Evolutionary conservation across 2,797 vertebrate genomes (phyloP).

Genomic region (Acridotheres tristis): DNA sequence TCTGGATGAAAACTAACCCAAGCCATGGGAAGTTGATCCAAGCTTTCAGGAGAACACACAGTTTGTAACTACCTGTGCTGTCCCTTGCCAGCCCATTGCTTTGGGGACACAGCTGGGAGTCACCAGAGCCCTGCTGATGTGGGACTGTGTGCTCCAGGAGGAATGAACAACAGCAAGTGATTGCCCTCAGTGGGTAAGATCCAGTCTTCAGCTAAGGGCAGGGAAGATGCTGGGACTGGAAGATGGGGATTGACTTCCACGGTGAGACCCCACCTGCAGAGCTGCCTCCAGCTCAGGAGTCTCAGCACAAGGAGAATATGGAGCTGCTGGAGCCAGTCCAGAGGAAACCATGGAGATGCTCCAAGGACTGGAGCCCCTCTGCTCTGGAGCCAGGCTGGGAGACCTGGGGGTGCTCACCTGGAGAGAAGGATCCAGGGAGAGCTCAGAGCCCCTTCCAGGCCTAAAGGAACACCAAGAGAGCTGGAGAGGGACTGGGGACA

Average conservation of each 20-base stretch:
- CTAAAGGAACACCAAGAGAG: not conserved
- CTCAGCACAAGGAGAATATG: not conserved
- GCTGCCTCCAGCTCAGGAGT: not conserved
- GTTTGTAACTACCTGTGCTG: not conserved
- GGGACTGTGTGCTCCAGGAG: not conserved
- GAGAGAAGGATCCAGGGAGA: not conserved
- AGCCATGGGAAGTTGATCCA: fast-evolving
- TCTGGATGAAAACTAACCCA: not conserved
- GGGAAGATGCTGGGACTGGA: not conserved
- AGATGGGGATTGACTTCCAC: not conserved
- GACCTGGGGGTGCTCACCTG: not conserved
- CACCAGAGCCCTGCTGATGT: not conserved
- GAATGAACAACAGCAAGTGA: not conserved
- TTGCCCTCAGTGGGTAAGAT: not conserved
- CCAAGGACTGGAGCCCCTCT: not conserved
- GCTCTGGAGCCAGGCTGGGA: not conserved
- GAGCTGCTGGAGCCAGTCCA: not conserved
- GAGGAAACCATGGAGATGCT: fast-evolving
- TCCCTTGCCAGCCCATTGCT: not conserved
- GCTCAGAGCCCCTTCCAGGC: fast-evolving
- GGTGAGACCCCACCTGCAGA: not conserved
- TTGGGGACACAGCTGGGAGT: not conserved
- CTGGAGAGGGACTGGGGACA: not conserved
- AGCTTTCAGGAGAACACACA: not conserved
- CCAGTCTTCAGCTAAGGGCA: not conserved